phyloP scores from a whole-genome alignment of 2,888 invertebrate species.

The Erannis defoliaria region DNA sequence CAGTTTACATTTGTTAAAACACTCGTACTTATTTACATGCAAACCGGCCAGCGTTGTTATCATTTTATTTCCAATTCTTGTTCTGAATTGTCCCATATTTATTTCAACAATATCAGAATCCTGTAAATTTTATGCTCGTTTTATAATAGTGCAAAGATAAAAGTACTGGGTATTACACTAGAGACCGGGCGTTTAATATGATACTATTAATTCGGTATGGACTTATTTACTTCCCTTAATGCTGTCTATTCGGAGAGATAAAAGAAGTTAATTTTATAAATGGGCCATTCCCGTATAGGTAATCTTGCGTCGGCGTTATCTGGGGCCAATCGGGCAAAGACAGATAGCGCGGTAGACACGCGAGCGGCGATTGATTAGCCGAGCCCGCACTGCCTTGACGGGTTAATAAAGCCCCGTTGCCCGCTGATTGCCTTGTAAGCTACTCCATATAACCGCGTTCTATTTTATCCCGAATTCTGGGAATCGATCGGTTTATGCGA shows the following conservation, averaged over 20 bases:
- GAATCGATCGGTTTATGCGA: constrained; percentile 68
- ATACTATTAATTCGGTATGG: constrained; percentile 69
- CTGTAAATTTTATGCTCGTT: constrained; percentile 39
- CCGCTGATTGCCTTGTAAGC: constrained; percentile 81
- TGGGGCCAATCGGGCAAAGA: constrained; percentile 82
- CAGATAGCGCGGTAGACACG: constrained; percentile 85
- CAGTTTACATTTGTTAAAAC: constrained; percentile 32
- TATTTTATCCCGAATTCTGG: constrained; percentile 68
- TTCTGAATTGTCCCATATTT: constrained; percentile 36
- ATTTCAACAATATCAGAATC: constrained; percentile 36
- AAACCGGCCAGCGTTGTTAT: constrained; percentile 29
- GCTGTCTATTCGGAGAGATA: constrained; percentile 77
- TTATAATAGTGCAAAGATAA: constrained; percentile 31
- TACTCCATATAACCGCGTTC: constrained; percentile 63
- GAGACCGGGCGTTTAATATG: constrained; percentile 59
- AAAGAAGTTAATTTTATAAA: constrained; percentile 85
- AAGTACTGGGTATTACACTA: constrained; percentile 23
- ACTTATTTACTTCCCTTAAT: constrained; percentile 79
- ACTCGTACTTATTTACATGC: constrained; percentile 22
- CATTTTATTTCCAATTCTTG: constrained; percentile 39
- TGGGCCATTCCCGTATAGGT: constrained; percentile 80
- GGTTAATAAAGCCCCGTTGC: constrained; percentile 82
- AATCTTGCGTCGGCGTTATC: constrained; percentile 83
- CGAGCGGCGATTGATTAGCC: constrained; percentile 85
- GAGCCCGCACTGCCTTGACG: constrained; percentile 80